A percentile compares a stretch with the other conserved stretches of the same genome.
Conservation (phyloP, 2,888 invertebrate species). For the Agonopterix alstromeriana region DNA sequence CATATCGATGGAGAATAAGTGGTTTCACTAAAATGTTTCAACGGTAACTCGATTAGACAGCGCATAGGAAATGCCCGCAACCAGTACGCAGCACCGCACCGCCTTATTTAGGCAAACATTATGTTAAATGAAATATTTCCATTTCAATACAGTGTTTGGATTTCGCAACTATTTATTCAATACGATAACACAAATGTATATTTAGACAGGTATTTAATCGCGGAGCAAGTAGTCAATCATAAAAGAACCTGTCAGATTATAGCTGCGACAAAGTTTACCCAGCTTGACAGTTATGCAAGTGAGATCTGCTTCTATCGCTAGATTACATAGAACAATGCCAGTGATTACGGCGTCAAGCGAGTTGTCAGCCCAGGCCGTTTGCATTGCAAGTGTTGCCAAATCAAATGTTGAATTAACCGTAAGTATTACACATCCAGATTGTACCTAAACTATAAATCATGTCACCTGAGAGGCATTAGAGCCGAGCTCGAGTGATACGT, state of each 20-base stretch:
- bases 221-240: conserved; percentile 58
- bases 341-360: conserved; percentile 67
- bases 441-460: conserved; percentile 62
- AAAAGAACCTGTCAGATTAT: conserved; percentile 65
- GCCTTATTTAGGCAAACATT: conserved; percentile 37
- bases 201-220: conserved; percentile 53
- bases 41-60: conserved; percentile 45
- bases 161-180: conserved; percentile 53
- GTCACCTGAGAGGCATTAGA: conserved; percentile 54
- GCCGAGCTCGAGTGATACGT: conserved; percentile 60
- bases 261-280: conserved; percentile 54
- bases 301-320: conserved; percentile 61
- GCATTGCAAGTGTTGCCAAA: conserved; percentile 53
- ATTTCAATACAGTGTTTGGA: conserved; percentile 34
- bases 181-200: conserved; percentile 43
- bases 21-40: conserved; percentile 49
- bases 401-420: conserved; percentile 63
- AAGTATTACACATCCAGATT: conserved; percentile 55
- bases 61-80: conserved; percentile 24
- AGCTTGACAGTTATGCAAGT: conserved; percentile 69
- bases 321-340: conserved; percentile 70
- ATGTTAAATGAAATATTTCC: conserved; percentile 37
- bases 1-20: conserved; percentile 48
- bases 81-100: conserved; percentile 11
- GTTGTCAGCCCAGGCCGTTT: conserved; percentile 40